Evolutionary conservation across 2,113 vertebrate genomes (phyloP).

Genomic region (Zosterops lateralis): DNA sequence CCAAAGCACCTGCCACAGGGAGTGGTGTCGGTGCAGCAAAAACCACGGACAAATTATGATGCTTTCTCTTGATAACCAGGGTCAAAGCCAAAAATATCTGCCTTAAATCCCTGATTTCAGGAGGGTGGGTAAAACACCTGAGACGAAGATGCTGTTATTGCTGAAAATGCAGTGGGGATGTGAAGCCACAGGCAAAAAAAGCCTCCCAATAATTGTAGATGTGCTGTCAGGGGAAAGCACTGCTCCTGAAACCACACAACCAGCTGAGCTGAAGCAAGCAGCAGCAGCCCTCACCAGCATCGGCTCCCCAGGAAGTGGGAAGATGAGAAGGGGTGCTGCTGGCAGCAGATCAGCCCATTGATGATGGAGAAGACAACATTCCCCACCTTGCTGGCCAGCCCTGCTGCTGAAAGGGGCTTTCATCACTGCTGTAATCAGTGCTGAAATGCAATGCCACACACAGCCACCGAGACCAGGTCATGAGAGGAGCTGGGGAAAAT

Average conservation of each 20-base stretch:
- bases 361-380: background rate
- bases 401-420: background rate
- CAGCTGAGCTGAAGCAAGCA: background rate
- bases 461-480: fast-evolving
- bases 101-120: background rate
- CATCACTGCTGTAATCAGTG: too few relatives aligned
- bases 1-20: fast-evolving
- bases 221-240: fast-evolving
- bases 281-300: background rate
- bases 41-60: background rate
- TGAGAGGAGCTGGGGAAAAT: background rate
- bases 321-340: background rate
- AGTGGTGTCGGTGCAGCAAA: background rate
- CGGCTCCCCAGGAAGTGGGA: background rate
- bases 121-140: background rate
- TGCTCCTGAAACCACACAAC: background rate
- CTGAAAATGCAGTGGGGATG: background rate
- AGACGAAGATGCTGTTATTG: background rate
- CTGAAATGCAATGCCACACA: background rate
- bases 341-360: fast-evolving
- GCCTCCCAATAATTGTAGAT: background rate
- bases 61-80: background rate
- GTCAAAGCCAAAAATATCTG: background rate
- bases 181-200: background rate
- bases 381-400: fast-evolving